Conservation (phyloP, 2,797 vertebrate species). For the Lagodon rhomboides region DNA sequence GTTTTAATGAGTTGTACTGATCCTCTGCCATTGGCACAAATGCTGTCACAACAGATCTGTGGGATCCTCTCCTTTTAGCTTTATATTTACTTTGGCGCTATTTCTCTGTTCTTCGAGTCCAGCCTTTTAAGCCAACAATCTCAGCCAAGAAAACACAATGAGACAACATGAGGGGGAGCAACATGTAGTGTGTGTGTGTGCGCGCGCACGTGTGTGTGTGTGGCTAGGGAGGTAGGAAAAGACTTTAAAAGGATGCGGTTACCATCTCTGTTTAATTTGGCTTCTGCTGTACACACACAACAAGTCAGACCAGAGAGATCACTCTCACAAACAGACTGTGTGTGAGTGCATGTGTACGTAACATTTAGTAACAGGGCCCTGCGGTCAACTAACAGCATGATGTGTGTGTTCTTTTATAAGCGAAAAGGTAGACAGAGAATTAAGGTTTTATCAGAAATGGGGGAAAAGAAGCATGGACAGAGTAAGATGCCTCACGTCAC, state of each 20-base stretch:
- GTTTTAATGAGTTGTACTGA: slow-evolving; percentile 25
- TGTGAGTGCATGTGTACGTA: background rate
- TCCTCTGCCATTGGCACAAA: background rate
- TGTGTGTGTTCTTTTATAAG: background rate
- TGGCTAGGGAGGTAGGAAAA: background rate
- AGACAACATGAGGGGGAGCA: slow-evolving; percentile 6
- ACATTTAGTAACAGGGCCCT: background rate
- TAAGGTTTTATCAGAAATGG: background rate
- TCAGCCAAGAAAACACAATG: background rate
- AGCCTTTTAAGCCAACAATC: background rate
- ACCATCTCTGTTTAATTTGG: slow-evolving; percentile 8
- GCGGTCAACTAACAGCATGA: background rate
- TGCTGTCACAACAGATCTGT: background rate
- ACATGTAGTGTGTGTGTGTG: slow-evolving; percentile 2
- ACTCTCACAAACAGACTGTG: background rate
- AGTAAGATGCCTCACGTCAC: slow-evolving; percentile 9
- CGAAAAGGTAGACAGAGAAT: background rate
- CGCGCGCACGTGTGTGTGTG: background rate
- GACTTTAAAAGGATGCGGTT: slow-evolving; percentile 1
- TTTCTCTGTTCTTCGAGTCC: background rate
- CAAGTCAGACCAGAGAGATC: background rate
- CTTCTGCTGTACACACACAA: background rate
- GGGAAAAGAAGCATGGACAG: background rate
- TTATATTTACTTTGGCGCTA: background rate
- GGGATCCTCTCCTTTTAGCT: slow-evolving; percentile 18